These are phyloP conservation scores for Podocnemis expansa DNA, from an alignment of 2,113 vertebrate genomes.

Conservation along the genomic window DNA sequence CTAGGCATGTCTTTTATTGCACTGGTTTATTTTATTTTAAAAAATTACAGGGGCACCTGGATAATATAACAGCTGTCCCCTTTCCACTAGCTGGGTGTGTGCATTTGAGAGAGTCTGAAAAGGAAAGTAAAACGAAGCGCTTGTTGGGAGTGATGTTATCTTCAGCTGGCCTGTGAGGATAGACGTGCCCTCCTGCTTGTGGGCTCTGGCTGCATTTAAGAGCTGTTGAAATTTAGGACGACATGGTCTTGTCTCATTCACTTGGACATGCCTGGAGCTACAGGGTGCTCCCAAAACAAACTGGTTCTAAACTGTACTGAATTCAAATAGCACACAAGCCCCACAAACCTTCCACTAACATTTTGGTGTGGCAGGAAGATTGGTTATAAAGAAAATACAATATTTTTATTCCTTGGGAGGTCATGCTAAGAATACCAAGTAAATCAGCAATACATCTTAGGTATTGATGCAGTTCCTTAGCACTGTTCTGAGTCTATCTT, in stretches of 20 bases:
- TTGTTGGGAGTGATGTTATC: background rate
- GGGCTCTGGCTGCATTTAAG: background rate
- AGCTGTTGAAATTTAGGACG: background rate
- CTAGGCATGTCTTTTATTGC: background rate
- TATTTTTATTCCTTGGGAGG: conserved; percentile 29
- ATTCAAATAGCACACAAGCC: conserved; percentile 36
- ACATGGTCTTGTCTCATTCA: background rate
- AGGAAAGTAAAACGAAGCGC: background rate
- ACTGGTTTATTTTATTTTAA: background rate
- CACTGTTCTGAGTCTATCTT: conserved; percentile 34
- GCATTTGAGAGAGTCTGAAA: background rate
- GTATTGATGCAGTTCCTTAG: conserved; percentile 50
- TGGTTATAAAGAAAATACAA: conserved; percentile 54
- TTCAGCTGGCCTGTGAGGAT: background rate
- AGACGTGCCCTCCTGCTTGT: accelerated
- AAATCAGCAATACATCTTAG: conserved; percentile 26
- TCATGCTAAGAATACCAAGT: conserved; percentile 33
- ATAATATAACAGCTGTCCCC: background rate
- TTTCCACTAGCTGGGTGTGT: background rate
- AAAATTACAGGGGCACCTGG: background rate
- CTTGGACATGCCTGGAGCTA: background rate
- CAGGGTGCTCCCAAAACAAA: background rate
- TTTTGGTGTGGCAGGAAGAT: conserved; percentile 43
- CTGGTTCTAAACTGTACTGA: background rate
- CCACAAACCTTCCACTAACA: conserved; percentile 52